These are phyloP conservation scores for Epizoanthus rinbou DNA, from an alignment of 92 coral and sea anemone species.

Conservation along the genomic window DNA sequence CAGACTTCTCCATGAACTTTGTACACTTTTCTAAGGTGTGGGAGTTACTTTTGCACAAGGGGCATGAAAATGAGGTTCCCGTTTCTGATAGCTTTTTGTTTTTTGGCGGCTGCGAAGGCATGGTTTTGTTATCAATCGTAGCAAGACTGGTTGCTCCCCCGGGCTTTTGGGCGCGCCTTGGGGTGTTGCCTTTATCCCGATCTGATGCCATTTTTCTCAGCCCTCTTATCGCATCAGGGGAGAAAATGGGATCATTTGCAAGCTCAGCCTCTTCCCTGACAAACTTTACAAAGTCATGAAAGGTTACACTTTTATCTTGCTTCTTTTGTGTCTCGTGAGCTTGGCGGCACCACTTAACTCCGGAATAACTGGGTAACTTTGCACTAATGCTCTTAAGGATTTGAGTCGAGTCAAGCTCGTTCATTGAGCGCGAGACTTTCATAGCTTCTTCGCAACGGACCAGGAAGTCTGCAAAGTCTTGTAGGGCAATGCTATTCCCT, in stretches of 20 bases:
- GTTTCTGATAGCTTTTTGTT: too few relatives aligned
- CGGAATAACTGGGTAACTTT: slow-evolving; percentile 43
- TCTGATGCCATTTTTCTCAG: slow-evolving; percentile 16
- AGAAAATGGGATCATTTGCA: slow-evolving; percentile 59
- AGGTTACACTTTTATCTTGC: slow-evolving; percentile 9
- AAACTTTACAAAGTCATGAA: slow-evolving; percentile 43
- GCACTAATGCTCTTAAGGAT: slow-evolving; percentile 23
- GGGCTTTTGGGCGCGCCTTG: not conserved
- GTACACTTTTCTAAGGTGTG: slow-evolving; percentile 30
- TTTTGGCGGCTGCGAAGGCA: too few relatives aligned
- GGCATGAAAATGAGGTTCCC: too few relatives aligned
- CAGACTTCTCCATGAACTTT: slow-evolving; percentile 11
- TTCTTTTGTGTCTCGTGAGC: slow-evolving; percentile 5
- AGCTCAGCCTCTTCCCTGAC: slow-evolving; percentile 49
- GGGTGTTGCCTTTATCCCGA: not conserved
- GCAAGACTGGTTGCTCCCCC: too few relatives aligned
- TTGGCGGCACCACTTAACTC: slow-evolving; percentile 46
- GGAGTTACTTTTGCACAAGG: not conserved
- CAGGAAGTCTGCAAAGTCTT: slow-evolving; percentile 41
- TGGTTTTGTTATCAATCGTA: too few relatives aligned
- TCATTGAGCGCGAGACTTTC: slow-evolving; percentile 15
- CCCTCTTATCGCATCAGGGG: slow-evolving; percentile 42
- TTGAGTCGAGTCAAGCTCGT: slow-evolving; percentile 36
- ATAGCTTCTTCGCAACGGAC: slow-evolving; percentile 48
- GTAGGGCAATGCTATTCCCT: slow-evolving; percentile 30